Evolutionary conservation across 2,113 vertebrate genomes (phyloP), one percentile per base, ranked within the genome.

Genomic region (Dipodomys stephensi): DNA sequence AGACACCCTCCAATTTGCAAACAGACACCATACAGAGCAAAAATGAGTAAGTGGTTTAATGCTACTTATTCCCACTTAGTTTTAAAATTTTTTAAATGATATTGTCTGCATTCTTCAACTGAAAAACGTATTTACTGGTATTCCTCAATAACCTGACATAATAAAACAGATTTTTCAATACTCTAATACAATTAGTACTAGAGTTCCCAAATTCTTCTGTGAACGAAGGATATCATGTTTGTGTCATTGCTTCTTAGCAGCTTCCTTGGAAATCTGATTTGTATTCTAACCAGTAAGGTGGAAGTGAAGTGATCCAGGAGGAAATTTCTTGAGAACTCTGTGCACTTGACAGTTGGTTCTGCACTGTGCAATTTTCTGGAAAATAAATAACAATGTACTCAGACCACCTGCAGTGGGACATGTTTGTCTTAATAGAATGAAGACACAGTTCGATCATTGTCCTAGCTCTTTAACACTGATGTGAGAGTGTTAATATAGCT

Each of bases 241-340:
- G 15, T 18, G 71, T 53, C 32, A 53, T 1, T 6, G 0, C 22
- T 95, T 81, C 19, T 84, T 22, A 27, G 73, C 87, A 87, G 30
- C 77, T 57, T 30, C 81, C 77, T 69, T 4, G 72, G 85, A 88
- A 74, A 60, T 11, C 60, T 16, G 22, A 39, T 60, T 77, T 78
- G n/a, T 2, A 80, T 44, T 93, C 62, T 68, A 83, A 64, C 0
- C 27, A 94, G 10, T 25, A 89, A 87, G 28, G 30, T 65, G 25
- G 28, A 39, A 89, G 27, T 76, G 28, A 39, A 89, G 27, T 76
- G 71, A 92, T 25, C 23, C 28, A 49, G 53, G 44, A 94, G 97
- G 91, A 93, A 53, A 53, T 1, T 27, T 13, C 60, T 30, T 44
- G 23, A 88, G 74, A 67, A 94, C 20, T 83, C 71, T 28, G 32